Evolutionary conservation across 1,140 invertebrate genomes (phyloP), one percentile per base, ranked within the genome.

Genomic region (Pantala flavescens): DNA sequence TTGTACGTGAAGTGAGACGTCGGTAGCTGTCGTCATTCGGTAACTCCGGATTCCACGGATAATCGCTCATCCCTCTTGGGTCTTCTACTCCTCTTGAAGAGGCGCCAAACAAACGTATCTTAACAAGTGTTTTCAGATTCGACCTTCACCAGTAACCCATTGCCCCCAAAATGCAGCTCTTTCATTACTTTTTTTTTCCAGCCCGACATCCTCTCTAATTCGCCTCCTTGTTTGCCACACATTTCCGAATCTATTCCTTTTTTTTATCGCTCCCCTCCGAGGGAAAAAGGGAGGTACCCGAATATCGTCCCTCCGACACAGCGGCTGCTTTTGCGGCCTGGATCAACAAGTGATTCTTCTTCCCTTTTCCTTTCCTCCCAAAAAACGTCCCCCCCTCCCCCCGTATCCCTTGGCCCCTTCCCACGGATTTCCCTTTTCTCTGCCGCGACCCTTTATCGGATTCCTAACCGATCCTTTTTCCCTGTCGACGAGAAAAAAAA

Each of bases 271-370:
- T 21, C 49, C 49, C n/a, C 28, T 36, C 49, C 16, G 12, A 63
- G 49, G 49, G 12, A 63, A 63, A 63, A 63, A 21, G 49, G 49
- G 49, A 63, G 49, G 49, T 3, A 63, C 49, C 49, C 49, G 49
- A 63, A 63, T 7, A 63, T 63, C 49, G 49, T 63, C 49, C 49
- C 49, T 63, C 49, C 49, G 49, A 63, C 49, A 63, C 3, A 63
- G 12, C 49, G 49, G 49, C 49, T 63, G 49, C 49, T 63, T 21
- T 21, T 63, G 49, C 49, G 49, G 16, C 49, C 49, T 63, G 49
- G 49, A 63, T 63, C 49, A 63, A 63, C 49, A 63, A 63, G 49
- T 63, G 49, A 63, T 63, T 63, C 49, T 63, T 63, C 49, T 63
- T 63, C 12, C 49, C 49, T 63, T 63, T 63, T 63, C 12, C n/a